Evolutionary conservation across 2,888 invertebrate species (phyloP), one percentile per base, ranked within the genome.

Genomic region (Galerucella pusilla): DNA sequence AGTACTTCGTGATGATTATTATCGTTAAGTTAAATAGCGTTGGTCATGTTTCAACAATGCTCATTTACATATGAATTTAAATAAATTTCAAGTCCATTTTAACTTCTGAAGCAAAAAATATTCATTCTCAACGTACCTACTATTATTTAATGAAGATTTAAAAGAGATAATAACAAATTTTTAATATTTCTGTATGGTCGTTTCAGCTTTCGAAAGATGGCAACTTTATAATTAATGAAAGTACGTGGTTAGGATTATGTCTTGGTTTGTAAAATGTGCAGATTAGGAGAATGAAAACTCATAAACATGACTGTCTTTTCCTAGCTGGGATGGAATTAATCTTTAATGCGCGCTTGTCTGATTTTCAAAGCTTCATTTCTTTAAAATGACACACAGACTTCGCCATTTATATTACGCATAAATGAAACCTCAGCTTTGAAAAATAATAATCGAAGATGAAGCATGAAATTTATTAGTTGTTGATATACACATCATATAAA

Each of bases 161-260:
- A 2, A 49, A 6, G 49, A 49, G 14, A 14, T 42, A 49, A 49
- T 49, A 49, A 54, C 10, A 57, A 57, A 16, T 20, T 57, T 16
- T 57, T 11, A 16, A 57, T 57, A 57, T 16, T 49, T 20, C n/a
- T n/a, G n/a, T 54, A 54, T 20, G 57, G 2, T 9, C 10, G 10
- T 10, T 57, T 57, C 2, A 3, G 16, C 9, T 57, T 16, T 11
- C 9, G 57, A 28, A 35, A 61, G 85, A 84, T 84, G 85, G 84
- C 83, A 81, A 80, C 80, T 83, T 84, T 85, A 84, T 86, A 86
- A 86, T 86, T 86, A 86, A 87, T 84, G 86, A 83, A 84, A 80
- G 83, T 85, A 87, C 87, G 86, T 86, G 86, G 86, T 86, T 86
- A 86, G 86, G 86, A 86, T 86, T 86, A 83, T 82, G 83, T 84